Base-by-base conservation (phyloP, 2,888 invertebrate species). In the Nemurella pictetii region DNA sequence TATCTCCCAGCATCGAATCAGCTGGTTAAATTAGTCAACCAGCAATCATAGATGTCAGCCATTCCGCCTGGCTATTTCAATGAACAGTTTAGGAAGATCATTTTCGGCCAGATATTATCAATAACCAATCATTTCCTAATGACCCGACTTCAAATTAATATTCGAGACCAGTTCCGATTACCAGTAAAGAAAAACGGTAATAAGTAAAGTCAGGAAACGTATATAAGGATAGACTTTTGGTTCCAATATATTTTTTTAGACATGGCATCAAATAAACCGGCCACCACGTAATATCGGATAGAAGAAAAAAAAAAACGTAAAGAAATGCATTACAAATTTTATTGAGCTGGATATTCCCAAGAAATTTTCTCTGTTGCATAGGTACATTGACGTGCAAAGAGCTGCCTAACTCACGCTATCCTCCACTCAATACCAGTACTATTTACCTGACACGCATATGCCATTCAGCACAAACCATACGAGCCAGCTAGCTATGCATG, bases 341-440 rank as follows among this genome's bases (percentile, higher is more conserved):
- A 20, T 55, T 20, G 15, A 55, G 55, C 55, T 55, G 20, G n/a
- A 55, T 55, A 55, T 55, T 55, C 55, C 1, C 55, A 55, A 20
- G 55, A 55, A 55, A 20, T 12, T 2, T 55, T 55, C 55, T 15
- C 55, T 15, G 3, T 20, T 7, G 20, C 55, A 55, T 32, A 9
- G 32, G 4, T 32, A 12, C n/a, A n/a, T n/a, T 55, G 55, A 55
- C 55, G 55, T 55, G 5, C 55, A 3, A 7, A 15, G 20, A 20
- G 9, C 12, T 12, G 20, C 20, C 5, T 20, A 55, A 1, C 26
- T 4, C 75, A 75, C 75, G 75, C 75, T 27, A 75, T 27, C 9
- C 27, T 20, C 28, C 75, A 75, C 75, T 75, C 75, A 75, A 75
- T 75, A 75, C 75, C 36, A 27, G 4, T 75, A 25, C 75, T 75